Conservation (phyloP, 2,888 invertebrate genomes). For the Cantharis rustica region DNA sequence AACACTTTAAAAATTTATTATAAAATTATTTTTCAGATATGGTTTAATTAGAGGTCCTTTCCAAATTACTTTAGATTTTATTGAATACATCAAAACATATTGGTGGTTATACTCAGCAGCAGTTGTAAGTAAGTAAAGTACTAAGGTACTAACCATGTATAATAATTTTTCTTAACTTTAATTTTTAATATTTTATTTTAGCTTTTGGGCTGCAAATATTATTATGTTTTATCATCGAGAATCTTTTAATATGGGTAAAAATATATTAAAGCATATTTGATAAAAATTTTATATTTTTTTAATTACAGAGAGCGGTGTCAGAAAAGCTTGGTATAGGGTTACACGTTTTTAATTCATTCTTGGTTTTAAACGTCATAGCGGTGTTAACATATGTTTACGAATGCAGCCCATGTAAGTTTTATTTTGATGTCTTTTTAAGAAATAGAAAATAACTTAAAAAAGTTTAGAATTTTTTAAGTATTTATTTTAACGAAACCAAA, state of each 20-base stretch:
- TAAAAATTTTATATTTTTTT: neutral
- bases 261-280: neutral
- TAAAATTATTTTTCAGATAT: neutral
- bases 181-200: neutral
- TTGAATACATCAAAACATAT: neutral
- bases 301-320: neutral
- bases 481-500: too few relatives aligned
- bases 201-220: neutral
- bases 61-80: neutral
- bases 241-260: neutral
- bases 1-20: too few relatives aligned
- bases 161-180: neutral
- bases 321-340: neutral
- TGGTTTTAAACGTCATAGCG: neutral
- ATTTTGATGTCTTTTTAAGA: neutral
- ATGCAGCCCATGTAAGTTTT: neutral
- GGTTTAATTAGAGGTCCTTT: conserved; percentile 6
- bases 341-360: neutral
- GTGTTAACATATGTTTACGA: neutral
- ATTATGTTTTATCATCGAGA: neutral
- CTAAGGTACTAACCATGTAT: too few relatives aligned
- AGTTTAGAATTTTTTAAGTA: too few relatives aligned
- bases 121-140: neutral
- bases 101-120: conserved; percentile 1
- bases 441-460: too few relatives aligned